phyloP scores from a whole-genome alignment of 2,113 vertebrate genomes.

The Ciconia boyciana region DNA sequence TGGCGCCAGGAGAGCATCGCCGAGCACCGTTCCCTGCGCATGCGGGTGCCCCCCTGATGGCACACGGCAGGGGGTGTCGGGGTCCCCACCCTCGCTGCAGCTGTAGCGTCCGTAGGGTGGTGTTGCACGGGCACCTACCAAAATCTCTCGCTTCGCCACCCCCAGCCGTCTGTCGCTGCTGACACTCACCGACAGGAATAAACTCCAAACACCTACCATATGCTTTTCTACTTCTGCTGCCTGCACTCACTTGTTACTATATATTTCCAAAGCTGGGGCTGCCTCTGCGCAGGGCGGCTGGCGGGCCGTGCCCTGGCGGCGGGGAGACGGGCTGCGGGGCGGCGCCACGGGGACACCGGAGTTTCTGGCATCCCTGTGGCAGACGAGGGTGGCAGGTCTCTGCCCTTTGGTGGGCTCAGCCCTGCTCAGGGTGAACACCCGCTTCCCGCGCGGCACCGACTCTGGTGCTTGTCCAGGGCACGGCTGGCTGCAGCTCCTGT shows the following conservation, averaged over 20 bases:
- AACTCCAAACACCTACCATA: constrained; percentile 50
- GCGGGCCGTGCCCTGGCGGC: neutral
- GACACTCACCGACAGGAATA: constrained; percentile 48
- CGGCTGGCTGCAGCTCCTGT: neutral
- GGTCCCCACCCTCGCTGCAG: constrained; percentile 1
- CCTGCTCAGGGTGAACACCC: fast-evolving
- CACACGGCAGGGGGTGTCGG: neutral
- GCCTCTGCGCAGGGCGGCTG: neutral
- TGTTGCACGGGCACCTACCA: constrained; percentile 15
- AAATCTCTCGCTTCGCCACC: neutral
- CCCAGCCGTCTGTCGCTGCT: constrained; percentile 54
- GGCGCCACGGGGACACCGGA: fast-evolving
- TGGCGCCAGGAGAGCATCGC: fast-evolving
- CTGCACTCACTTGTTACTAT: constrained; percentile 12
- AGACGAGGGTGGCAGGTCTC: fast-evolving
- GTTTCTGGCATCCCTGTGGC: neutral
- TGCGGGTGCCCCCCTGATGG: neutral
- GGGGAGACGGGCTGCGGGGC: fast-evolving
- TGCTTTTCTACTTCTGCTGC: constrained; percentile 44
- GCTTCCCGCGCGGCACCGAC: fast-evolving
- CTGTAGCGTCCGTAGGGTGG: neutral
- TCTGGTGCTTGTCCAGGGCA: fast-evolving
- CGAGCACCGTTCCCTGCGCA: fast-evolving
- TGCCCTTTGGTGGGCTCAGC: neutral
- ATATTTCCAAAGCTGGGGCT: neutral